Conservation (phyloP, 2,888 invertebrate species). For the Notocelia uddmanniana region DNA sequence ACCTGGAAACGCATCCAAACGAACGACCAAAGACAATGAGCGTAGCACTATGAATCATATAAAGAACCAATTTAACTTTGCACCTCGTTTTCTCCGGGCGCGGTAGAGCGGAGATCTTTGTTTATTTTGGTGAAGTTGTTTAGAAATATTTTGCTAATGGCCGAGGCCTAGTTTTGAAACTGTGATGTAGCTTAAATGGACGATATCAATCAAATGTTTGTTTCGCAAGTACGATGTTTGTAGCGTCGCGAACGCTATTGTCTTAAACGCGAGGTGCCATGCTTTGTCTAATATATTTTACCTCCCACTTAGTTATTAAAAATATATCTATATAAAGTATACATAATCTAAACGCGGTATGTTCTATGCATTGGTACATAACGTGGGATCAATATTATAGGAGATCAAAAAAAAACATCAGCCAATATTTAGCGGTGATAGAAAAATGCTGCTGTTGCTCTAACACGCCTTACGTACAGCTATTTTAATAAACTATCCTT, state of each 20-base stretch:
- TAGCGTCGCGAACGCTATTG: conserved; percentile 55
- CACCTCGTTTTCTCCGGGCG: conserved; percentile 4
- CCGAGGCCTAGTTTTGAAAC: conserved; percentile 67
- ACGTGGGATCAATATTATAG: no score
- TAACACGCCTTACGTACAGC: no score
- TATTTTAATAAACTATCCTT: no score
- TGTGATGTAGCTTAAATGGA: conserved; percentile 63
- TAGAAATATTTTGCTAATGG: conserved; percentile 45
- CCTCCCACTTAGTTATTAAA: not conserved
- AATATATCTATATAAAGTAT: not conserved
- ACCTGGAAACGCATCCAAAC: conserved; percentile 50
- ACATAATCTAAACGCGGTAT: no score
- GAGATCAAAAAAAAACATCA: no score
- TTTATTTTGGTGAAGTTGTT: conserved; percentile 37
- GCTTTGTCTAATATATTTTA: conserved; percentile 32
- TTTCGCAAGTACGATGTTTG: conserved; percentile 53
- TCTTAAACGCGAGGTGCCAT: conserved; percentile 52
- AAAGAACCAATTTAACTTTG: conserved; percentile 38
- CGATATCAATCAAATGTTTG: conserved; percentile 65
- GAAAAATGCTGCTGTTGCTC: no score
- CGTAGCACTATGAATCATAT: conserved; percentile 70
- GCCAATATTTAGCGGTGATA: no score
- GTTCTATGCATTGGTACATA: no score
- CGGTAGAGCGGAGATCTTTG: conserved; percentile 7
- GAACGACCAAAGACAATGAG: conserved; percentile 67